Evolutionary conservation across 2,113 vertebrate species (phyloP).

Genomic region (Nettapus auritus): DNA sequence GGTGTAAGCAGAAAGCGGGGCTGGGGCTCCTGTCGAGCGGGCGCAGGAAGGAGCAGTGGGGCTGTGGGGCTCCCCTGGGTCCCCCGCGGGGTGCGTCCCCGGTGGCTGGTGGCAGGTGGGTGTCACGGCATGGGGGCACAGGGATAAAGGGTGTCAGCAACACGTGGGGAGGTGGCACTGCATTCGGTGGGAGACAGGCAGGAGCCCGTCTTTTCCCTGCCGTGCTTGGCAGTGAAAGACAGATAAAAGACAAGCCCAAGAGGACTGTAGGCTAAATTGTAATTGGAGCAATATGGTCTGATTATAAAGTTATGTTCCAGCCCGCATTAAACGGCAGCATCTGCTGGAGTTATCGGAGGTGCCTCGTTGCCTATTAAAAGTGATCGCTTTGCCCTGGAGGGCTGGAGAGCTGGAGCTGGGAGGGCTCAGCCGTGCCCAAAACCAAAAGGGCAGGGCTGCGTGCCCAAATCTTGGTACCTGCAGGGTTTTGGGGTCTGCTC

Average conservation of each 20-base stretch:
- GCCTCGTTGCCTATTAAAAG: conserved; percentile 67
- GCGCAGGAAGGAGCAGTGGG: not conserved
- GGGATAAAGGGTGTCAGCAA: rapidly evolving
- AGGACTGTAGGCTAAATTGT: conserved; percentile 64
- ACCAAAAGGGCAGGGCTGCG: not conserved
- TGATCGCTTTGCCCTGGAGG: conserved; percentile 58
- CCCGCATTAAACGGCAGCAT: conserved; percentile 72
- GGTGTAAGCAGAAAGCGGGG: not conserved
- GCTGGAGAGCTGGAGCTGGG: conserved; percentile 28
- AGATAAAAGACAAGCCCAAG: conserved; percentile 48
- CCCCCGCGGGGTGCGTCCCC: rapidly evolving
- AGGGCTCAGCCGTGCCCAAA: not conserved
- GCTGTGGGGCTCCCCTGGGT: not conserved
- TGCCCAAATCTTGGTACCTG: not conserved
- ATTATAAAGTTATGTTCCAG: conserved; percentile 70
- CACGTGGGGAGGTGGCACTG: not conserved
- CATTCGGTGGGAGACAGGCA: not conserved
- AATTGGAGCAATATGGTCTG: conserved; percentile 77
- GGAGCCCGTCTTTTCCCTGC: not conserved
- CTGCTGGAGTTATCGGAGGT: conserved; percentile 76
- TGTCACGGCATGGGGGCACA: rapidly evolving
- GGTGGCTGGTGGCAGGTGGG: not conserved
- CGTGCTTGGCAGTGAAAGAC: not conserved
- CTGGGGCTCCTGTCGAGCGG: rapidly evolving
- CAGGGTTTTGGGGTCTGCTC: not conserved